These are phyloP conservation scores for Pelochelys cantorii DNA, from an alignment of 2,797 vertebrate genomes.

Conservation along the genomic window DNA sequence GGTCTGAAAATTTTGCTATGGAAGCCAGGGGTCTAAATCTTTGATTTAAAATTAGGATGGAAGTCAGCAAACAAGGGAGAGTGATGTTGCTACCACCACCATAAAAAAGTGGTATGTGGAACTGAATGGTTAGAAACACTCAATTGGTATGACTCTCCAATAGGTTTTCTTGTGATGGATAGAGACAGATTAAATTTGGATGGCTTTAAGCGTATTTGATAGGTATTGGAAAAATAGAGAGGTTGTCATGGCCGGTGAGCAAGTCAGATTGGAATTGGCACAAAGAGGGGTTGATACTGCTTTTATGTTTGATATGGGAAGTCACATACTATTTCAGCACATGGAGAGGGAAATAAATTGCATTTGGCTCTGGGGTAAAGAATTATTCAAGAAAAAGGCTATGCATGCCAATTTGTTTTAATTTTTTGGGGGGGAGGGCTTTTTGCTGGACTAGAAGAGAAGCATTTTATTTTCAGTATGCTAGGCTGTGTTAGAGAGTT, in stretches of 20 bases:
- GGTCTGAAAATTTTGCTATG: not conserved
- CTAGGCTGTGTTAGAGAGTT: slow-evolving; percentile 30
- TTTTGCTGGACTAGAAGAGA: slow-evolving; percentile 18
- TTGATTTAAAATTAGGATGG: not conserved
- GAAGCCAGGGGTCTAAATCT: not conserved
- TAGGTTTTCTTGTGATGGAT: slow-evolving; percentile 1
- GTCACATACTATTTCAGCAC: not conserved
- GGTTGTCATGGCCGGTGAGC: not conserved
- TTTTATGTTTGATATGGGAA: not conserved
- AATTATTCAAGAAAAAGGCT: not conserved
- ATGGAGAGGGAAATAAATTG: not conserved
- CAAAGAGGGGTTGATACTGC: fast-evolving
- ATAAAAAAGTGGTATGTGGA: not conserved
- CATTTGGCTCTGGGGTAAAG: slow-evolving; percentile 27
- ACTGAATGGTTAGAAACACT: not conserved
- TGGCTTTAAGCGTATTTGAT: not conserved
- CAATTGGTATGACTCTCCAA: not conserved
- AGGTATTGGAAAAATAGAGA: slow-evolving; percentile 17
- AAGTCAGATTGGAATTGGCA: slow-evolving; percentile 13
- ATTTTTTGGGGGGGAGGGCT: not conserved
- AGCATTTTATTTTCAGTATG: slow-evolving; percentile 42
- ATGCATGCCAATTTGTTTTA: not conserved
- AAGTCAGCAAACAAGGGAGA: not conserved
- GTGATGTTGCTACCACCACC: too few relatives aligned
- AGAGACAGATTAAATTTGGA: not conserved